phyloP scores from a whole-genome alignment of 1,140 invertebrate genomes.

The Centruroides vittatus region DNA sequence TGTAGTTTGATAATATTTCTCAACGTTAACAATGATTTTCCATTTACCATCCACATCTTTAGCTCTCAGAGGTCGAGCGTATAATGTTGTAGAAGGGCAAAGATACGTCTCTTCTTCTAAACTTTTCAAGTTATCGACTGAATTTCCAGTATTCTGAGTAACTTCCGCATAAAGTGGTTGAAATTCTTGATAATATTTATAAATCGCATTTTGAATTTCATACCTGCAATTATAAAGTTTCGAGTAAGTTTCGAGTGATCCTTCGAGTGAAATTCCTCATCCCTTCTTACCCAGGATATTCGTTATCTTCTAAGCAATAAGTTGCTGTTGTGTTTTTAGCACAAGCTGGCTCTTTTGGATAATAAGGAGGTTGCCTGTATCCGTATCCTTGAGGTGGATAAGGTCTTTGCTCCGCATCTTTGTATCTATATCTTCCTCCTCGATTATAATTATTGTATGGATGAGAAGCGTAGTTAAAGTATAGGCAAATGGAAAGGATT shows the following conservation, averaged over 20 bases:
- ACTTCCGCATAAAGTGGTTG: slow-evolving; percentile 19
- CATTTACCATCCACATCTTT: slow-evolving; percentile 22
- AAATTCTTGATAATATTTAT: slow-evolving; percentile 19
- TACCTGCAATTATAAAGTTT: neutral
- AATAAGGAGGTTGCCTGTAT: too few species aligned
- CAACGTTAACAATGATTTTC: slow-evolving; percentile 23
- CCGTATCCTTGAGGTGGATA: too few species aligned
- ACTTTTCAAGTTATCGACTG: slow-evolving; percentile 17
- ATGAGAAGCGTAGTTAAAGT: too few species aligned
- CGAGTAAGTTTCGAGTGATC: neutral
- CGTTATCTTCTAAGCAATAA: slow-evolving; percentile 18
- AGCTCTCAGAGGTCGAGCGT: slow-evolving; percentile 22
- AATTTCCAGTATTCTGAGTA: slow-evolving; percentile 17
- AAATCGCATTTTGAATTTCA: neutral
- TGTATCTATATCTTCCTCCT: too few species aligned
- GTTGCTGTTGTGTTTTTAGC: neutral
- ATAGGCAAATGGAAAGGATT: too few species aligned
- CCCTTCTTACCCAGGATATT: slow-evolving; percentile 19
- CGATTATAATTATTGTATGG: too few species aligned
- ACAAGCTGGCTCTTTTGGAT: neutral
- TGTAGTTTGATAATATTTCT: slow-evolving; percentile 21
- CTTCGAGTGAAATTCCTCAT: too few species aligned
- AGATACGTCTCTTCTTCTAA: slow-evolving; percentile 21
- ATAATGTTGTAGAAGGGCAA: slow-evolving; percentile 16
- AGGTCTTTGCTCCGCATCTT: too few species aligned